These are phyloP conservation scores for Drosophila buzzatii DNA, from an alignment of 2,888 invertebrate species.

Conservation along the genomic window DNA sequence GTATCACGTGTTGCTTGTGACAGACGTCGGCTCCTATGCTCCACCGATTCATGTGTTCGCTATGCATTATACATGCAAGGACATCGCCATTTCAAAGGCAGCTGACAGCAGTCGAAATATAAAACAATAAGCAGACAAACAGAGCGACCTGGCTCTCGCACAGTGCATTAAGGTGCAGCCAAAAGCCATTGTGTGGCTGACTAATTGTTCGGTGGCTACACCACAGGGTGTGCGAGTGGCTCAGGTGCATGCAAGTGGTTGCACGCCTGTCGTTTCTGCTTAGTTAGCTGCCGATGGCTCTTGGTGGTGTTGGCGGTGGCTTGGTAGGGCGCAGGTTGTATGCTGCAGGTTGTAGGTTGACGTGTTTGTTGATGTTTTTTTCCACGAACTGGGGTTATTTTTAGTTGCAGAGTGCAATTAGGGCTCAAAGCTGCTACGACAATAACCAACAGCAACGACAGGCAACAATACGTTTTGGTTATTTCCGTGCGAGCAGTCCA, in stretches of 20 bases:
- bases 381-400: constrained; percentile 32
- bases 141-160: constrained; percentile 2
- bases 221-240: neutral
- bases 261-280: constrained; percentile 21
- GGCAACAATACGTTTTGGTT: constrained; percentile 15
- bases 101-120: constrained; percentile 1
- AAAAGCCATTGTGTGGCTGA: constrained; percentile 25
- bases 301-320: constrained; percentile 4
- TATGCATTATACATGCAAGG: constrained; percentile 3
- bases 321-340: no score
- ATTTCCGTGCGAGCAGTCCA: constrained; percentile 30
- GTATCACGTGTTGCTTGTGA: constrained; percentile 8
- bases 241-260: neutral
- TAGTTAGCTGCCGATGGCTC: constrained; percentile 39
- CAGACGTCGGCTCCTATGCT: neutral
- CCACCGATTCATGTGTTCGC: neutral
- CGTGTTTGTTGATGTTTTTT: constrained; percentile 26
- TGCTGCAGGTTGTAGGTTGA: neutral
- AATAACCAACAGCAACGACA: neutral
- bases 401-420: constrained; percentile 49
- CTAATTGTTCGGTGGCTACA: constrained; percentile 4
- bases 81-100: constrained; percentile 3
- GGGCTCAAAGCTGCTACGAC: constrained; percentile 4
- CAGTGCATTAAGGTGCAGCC: constrained; percentile 14
- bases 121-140: constrained; percentile 8